Evolutionary conservation across 2,888 invertebrate species (phyloP).

Genomic region (Venusia cambrica): DNA sequence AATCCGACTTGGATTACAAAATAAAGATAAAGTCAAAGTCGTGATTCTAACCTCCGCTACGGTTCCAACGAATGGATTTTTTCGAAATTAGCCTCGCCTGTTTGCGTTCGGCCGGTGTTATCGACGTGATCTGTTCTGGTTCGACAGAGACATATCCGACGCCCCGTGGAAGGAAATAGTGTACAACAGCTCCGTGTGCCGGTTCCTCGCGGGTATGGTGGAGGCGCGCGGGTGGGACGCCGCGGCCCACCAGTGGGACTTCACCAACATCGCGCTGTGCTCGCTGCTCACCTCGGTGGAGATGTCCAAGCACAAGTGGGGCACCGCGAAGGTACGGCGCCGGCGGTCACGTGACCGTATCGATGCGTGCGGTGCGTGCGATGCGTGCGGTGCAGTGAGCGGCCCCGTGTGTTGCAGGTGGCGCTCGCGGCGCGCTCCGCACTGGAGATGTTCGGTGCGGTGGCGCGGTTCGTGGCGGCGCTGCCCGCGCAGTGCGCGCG

Average conservation of each 20-base stretch:
- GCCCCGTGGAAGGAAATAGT: conserved; percentile 36
- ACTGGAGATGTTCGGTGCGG: conserved; percentile 68
- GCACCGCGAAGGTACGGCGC: conserved; percentile 73
- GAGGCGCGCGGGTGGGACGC: conserved; percentile 46
- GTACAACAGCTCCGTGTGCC: conserved; percentile 40
- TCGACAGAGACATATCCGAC: conserved; percentile 30
- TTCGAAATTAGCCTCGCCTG: too few relatives aligned
- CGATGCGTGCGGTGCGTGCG: too few relatives aligned
- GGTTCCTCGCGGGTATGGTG: conserved; percentile 37
- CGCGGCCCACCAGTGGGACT: conserved; percentile 85
- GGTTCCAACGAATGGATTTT: too few relatives aligned
- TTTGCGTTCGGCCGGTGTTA: too few relatives aligned
- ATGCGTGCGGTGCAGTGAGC: too few relatives aligned
- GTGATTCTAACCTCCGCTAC: too few relatives aligned
- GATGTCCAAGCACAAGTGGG: conserved; percentile 54
- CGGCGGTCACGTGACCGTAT: too few relatives aligned
- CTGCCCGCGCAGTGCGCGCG: conserved; percentile 42
- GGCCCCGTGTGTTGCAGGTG: conserved; percentile 55
- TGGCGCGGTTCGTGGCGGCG: conserved; percentile 61
- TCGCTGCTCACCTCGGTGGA: conserved; percentile 83
- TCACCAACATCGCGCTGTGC: conserved; percentile 85
- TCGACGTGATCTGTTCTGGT: too few relatives aligned
- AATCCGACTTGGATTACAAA: too few relatives aligned
- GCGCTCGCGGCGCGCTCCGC: conserved; percentile 73
- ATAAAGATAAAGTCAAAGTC: too few relatives aligned